Evolutionary conservation across 2,888 invertebrate species (phyloP), one percentile per base, ranked within the genome.

Genomic region (Eilema caniola): DNA sequence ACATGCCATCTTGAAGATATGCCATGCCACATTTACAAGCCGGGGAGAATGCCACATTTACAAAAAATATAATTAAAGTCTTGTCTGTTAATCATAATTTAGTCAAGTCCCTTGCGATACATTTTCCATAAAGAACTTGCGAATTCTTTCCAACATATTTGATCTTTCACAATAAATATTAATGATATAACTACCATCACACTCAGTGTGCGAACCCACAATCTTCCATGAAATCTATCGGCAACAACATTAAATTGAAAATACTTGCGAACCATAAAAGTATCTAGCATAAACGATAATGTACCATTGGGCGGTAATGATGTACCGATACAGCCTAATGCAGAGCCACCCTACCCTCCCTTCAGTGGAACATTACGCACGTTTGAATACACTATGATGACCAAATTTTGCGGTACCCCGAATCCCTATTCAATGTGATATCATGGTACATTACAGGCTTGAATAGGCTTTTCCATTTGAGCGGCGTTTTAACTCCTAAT

Each of bases 331-430:
- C 70, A 47, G 37, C 61, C 47, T 71, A 71, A 68, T n/a, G 33
- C 65, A 56, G 37, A 63, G 65, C 71, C 75, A 79, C 70, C 74
- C 71, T 64, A 72, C 70, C 64, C 60, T 33, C 63, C 63, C 65
- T 25, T 64, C 68, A 60, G 66, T 62, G 57, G 67, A 76, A 59
- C 89, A 92, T 93, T 92, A 92, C 83, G 80, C 76, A 85, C 93
- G 89, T 85, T 85, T 90, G 89, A 93, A 83, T 92, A 89, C 90
- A 87, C 90, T 83, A 84, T 83, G 89, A 90, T 91, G 92, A 86
- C 88, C 87, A 88, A 90, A 94, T 93, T 94, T 93, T 89, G 93
- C 93, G 94, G 92, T 88, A 81, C 82, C 88, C 90, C 86, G 88
- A 88, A 86, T 90, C 87, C 83, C 90, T 85, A 93, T 94, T 93